Evolutionary conservation across 2,888 invertebrate species (phyloP).

Genomic region (Ophonus ardosiacus): DNA sequence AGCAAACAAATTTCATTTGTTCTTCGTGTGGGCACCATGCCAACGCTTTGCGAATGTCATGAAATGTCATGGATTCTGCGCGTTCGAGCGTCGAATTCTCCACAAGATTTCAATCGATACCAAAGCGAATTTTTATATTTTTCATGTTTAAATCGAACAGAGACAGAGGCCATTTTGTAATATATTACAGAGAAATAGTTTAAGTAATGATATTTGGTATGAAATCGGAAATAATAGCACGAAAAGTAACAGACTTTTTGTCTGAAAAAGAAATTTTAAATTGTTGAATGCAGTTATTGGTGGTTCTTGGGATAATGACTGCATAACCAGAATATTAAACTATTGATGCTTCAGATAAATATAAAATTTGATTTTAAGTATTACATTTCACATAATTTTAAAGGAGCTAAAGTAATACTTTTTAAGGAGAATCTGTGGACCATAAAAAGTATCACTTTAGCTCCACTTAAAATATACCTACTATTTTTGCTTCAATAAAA

Average conservation of each 20-base stretch:
- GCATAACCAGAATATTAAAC: too few species aligned
- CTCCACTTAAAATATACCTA: too few species aligned
- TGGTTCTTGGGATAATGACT: too few species aligned
- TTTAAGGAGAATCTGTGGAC: too few species aligned
- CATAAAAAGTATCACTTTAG: too few species aligned
- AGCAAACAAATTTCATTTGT: slow-evolving; percentile 10
- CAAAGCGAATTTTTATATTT: slow-evolving; percentile 12
- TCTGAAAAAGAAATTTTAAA: too few species aligned
- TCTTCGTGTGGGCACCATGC: neutral
- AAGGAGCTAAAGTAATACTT: too few species aligned
- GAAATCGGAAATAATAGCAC: neutral
- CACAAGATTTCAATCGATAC: slow-evolving; percentile 32
- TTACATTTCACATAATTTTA: too few species aligned
- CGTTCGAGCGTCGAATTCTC: slow-evolving; percentile 41
- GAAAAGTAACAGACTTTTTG: neutral
- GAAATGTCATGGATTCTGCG: slow-evolving; percentile 59
- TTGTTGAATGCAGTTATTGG: too few species aligned
- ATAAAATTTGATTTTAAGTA: too few species aligned
- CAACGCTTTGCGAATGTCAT: slow-evolving; percentile 1
- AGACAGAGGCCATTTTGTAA: neutral
- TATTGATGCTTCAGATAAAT: too few species aligned
- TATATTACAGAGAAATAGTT: neutral
- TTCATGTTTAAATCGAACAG: neutral
- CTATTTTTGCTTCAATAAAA: too few species aligned
- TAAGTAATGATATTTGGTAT: neutral